A percentile compares a stretch with the other conserved stretches of the same genome.
Conservation (phyloP, 2,113 vertebrate genomes). For the Onychostoma macrolepis region DNA sequence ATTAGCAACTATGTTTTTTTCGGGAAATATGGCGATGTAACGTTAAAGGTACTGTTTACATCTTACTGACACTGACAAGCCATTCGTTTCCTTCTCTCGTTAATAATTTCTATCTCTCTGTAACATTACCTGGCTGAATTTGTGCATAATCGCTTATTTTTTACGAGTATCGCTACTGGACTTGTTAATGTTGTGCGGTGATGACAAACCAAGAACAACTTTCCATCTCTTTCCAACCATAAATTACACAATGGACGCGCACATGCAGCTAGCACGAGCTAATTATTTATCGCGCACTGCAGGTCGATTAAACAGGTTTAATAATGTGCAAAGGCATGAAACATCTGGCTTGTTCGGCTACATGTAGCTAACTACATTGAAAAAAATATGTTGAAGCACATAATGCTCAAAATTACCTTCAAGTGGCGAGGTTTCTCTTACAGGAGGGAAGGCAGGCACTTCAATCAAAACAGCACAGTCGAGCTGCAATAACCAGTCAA, state of each 20-base stretch:
- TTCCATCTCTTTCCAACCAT: not conserved
- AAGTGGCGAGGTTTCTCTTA: not conserved
- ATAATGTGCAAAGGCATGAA: not conserved
- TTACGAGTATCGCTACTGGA: not conserved
- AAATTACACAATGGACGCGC: slow-evolving; percentile 14
- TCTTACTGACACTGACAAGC: not conserved
- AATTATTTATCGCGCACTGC: not conserved
- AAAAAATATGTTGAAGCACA: not conserved
- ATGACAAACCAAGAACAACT: not conserved
- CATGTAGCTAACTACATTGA: not conserved
- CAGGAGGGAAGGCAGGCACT: not conserved
- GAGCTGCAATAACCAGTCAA: slow-evolving; percentile 18
- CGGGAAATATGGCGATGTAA: not conserved
- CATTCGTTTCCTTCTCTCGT: not conserved
- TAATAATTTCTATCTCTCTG: not conserved
- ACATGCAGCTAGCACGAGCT: slow-evolving; percentile 33
- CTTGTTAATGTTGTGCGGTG: not conserved
- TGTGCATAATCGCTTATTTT: not conserved
- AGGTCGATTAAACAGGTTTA: not conserved
- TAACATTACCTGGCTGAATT: not conserved
- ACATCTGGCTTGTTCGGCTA: not conserved
- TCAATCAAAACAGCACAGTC: slow-evolving; percentile 14
- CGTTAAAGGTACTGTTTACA: slow-evolving; percentile 16
- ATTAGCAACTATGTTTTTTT: not conserved
- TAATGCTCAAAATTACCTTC: not conserved